phyloP scores from a whole-genome alignment of 2,888 invertebrate species.

The Meghimatium bilineatum region DNA sequence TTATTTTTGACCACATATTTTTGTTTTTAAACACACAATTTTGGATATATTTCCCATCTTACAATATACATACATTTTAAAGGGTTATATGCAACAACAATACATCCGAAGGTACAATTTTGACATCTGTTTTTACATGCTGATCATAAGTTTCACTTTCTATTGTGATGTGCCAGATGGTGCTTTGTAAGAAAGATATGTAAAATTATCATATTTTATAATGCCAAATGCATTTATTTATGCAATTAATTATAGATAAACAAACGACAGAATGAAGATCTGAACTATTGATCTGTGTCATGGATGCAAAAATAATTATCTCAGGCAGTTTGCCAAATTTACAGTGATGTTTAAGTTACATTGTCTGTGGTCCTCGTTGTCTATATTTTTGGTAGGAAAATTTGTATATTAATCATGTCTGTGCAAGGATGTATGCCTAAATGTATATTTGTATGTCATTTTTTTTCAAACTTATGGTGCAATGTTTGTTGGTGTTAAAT shows the following conservation, averaged over 20 bases:
- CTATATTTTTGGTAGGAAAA: slow-evolving; percentile 1
- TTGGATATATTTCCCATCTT: background rate
- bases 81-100: no score
- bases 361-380: background rate
- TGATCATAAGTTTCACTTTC: background rate
- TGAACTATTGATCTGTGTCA: slow-evolving; percentile 16
- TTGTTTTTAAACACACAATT: background rate
- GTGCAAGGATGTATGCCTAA: background rate
- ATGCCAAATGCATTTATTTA: slow-evolving; percentile 31
- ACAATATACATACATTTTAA: background rate
- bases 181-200: slow-evolving; percentile 25
- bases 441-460: background rate
- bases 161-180: background rate
- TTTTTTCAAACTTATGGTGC: background rate
- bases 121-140: background rate
- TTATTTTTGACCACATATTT: background rate
- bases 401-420: background rate
- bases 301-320: slow-evolving; percentile 29
- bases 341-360: background rate
- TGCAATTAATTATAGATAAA: slow-evolving; percentile 15
- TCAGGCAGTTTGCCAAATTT: slow-evolving; percentile 33
- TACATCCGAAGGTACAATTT: background rate
- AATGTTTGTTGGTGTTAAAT: background rate
- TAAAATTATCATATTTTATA: slow-evolving; percentile 9
- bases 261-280: slow-evolving; percentile 24